A percentile compares a stretch with the other conserved stretches of the same genome.
These are phyloP conservation scores for Plagodis pulveraria DNA, from an alignment of 2,888 invertebrate species.

Conservation along the genomic window DNA sequence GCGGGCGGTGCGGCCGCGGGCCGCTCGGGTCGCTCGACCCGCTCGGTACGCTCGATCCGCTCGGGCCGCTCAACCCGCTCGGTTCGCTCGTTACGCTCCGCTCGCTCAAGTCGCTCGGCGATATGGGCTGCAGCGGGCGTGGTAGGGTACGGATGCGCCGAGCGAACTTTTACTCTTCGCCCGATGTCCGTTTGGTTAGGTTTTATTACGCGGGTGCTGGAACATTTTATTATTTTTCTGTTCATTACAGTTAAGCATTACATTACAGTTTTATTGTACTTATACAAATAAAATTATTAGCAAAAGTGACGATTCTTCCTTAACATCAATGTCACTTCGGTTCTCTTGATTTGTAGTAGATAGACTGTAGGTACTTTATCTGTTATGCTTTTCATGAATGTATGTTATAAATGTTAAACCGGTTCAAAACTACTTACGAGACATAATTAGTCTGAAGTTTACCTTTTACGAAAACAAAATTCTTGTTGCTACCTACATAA, in stretches of 20 bases:
- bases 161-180: slow-evolving; percentile 92
- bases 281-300: too few relatives aligned
- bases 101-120: slow-evolving; percentile 59
- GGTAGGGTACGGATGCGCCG: slow-evolving; percentile 70
- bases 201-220: slow-evolving; percentile 96
- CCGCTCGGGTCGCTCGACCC: slow-evolving; percentile 51
- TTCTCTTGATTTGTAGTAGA: too few relatives aligned
- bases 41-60: slow-evolving; percentile 58
- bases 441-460: not conserved
- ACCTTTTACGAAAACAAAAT: slow-evolving; percentile 13
- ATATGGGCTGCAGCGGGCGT: slow-evolving; percentile 58
- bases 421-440: too few relatives aligned
- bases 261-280: too few relatives aligned
- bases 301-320: too few relatives aligned
- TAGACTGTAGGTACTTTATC: too few relatives aligned
- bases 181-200: slow-evolving; percentile 96
- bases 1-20: slow-evolving; percentile 46
- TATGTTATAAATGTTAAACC: too few relatives aligned
- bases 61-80: slow-evolving; percentile 60
- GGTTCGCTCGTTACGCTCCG: slow-evolving; percentile 53
- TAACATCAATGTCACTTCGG: too few relatives aligned
- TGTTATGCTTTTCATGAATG: too few relatives aligned
- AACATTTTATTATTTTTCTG: slow-evolving; percentile 57
- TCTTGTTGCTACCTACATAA: slow-evolving; percentile 23
- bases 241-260: too few relatives aligned